A percentile compares a stretch with the other conserved stretches of the same genome.
phyloP scores from a whole-genome alignment of 2,113 vertebrate species.

The Petromus typicus region DNA sequence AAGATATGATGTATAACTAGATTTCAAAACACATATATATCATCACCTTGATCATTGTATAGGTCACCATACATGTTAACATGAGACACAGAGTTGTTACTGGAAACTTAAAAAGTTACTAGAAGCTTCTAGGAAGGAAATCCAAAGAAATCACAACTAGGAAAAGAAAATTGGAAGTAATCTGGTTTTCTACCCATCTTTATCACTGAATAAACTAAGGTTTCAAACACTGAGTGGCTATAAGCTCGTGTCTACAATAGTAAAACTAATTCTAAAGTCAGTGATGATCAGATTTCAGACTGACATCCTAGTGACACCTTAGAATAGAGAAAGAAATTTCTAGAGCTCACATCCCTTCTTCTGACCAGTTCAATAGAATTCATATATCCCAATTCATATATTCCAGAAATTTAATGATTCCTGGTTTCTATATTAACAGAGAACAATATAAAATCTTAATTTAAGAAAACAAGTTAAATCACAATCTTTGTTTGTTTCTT shows the following conservation, averaged over 20 bases:
- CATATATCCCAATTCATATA: no score
- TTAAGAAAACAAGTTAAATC: neutral
- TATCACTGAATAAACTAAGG: neutral
- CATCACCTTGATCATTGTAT: neutral
- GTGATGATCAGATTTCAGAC: neutral
- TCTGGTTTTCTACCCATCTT: neutral
- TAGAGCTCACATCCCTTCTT: neutral
- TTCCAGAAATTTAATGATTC: neutral
- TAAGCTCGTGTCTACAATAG: neutral
- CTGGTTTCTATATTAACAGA: neutral
- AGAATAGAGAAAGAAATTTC: neutral
- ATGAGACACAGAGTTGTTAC: neutral
- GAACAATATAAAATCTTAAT: slow-evolving; percentile 4
- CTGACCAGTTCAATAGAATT: neutral
- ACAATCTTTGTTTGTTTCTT: neutral
- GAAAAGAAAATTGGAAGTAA: neutral
- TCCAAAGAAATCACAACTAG: slow-evolving; percentile 9
- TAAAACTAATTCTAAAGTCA: neutral
- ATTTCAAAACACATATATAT: neutral
- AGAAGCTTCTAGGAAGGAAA: neutral
- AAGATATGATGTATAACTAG: neutral
- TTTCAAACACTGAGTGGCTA: neutral
- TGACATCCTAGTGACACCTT: neutral
- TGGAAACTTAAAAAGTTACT: neutral
- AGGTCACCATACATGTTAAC: neutral